Base-by-base conservation (phyloP, 1,140 invertebrate genomes). In the Nasonia giraulti region DNA sequence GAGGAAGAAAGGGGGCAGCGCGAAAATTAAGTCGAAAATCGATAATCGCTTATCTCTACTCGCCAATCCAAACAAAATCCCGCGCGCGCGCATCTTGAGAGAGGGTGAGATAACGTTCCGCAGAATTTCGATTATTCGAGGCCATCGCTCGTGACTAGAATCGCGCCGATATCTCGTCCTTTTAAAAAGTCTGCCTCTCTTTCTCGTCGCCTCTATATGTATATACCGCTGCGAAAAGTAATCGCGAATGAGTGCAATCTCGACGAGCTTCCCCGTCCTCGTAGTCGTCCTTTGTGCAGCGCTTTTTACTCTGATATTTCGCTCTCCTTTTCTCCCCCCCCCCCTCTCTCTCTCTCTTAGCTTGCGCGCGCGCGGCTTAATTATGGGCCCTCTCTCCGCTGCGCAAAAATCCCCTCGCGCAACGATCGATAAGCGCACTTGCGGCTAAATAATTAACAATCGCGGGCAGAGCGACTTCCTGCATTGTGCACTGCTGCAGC, bases 191-290 rank as follows among this genome's bases (percentile, higher is more conserved):
- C 11, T 71, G 10, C 27, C 4, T 71, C 17, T 71, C 11, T 27
- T 0, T 71, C 17, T 20, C 68, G 27, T 1, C 27, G 27, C 27
- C 2, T 37, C 33, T 23, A 69, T n/a, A 69, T n/a, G 23, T 69
- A 69, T n/a, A 69, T 69, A 69, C 20, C 14, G 40, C 1, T 7
- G 40, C 82, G 86, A 87, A 88, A 88, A 90, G 89, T 90, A 90
- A 89, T 90, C 87, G 88, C 80, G 88, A 87, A 88, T 88, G 88
- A 90, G 88, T 87, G 85, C 86, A 88, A 85, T 85, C 75, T 86
- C 76, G 74, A 66, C n/a, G 40, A 44, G 40, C 40, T 44, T 44
- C 8, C 8, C 40, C 40, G 40, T 55, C 50, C 44, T 84, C 73
- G 66, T 78, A 50, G 76, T 79, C 75, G 20, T 86, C 17, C 77